Evolutionary conservation across 2,797 vertebrate species (phyloP).

Genomic region (Oophaga sylvatica): DNA sequence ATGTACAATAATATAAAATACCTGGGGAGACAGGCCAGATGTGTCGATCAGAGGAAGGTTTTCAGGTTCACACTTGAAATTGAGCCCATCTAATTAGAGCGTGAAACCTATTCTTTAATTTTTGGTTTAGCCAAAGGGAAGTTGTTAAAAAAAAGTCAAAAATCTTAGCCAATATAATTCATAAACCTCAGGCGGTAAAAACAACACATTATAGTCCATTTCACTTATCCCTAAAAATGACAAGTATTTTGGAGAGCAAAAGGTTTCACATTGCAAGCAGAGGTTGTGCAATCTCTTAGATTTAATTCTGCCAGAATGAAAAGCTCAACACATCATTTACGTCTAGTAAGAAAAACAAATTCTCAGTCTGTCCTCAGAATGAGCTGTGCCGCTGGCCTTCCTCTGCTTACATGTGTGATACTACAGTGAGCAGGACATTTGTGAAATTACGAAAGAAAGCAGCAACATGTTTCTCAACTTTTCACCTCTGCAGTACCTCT

Average conservation of each 20-base stretch:
- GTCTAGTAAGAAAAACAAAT: slow-evolving; percentile 29
- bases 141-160: background rate
- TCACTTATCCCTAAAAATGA: background rate
- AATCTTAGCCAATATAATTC: slow-evolving; percentile 3
- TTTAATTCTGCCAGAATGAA: background rate
- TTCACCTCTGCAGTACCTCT: slow-evolving; percentile 56
- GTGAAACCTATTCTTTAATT: slow-evolving; percentile 3
- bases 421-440: slow-evolving; percentile 22
- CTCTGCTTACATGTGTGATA: slow-evolving; percentile 2
- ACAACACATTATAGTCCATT: slow-evolving; percentile 6
- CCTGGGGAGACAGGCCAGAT: background rate
- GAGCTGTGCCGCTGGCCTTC: background rate
- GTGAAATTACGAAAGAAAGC: slow-evolving; percentile 56
- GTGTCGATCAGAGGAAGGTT: background rate
- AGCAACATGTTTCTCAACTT: slow-evolving; percentile 55
- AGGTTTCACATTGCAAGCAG: background rate
- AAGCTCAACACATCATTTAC: slow-evolving; percentile 12
- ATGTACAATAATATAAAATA: background rate
- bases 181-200: slow-evolving; percentile 5
- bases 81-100: background rate
- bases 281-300: background rate
- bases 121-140: background rate
- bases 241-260: slow-evolving; percentile 7
- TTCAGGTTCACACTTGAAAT: background rate
- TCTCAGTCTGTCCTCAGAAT: background rate